These are phyloP conservation scores for Pinctada fucata DNA, from an alignment of 2,888 invertebrate species.

Conservation along the genomic window DNA sequence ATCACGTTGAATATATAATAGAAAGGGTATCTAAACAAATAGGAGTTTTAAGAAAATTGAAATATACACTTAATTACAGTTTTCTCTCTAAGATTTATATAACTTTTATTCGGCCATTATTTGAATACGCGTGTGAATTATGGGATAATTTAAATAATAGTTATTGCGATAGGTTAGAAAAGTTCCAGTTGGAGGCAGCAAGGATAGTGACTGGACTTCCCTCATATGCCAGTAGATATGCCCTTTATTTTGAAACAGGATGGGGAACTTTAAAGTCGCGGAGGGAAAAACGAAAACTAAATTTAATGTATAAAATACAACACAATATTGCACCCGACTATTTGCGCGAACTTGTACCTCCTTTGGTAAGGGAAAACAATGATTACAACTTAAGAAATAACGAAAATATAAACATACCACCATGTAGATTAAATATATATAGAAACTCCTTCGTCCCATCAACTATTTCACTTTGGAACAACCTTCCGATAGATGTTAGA, in stretches of 20 bases:
- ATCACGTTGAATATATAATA: constrained; percentile 13
- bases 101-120: constrained; percentile 7
- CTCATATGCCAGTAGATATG: constrained; percentile 5
- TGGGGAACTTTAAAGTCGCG: background rate
- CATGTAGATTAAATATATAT: background rate
- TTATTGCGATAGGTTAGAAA: constrained; percentile 6
- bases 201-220: constrained; percentile 20
- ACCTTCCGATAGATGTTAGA: background rate
- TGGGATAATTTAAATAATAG: constrained; percentile 12
- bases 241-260: constrained; percentile 19
- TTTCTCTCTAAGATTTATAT: constrained; percentile 12
- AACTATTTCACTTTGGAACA: constrained; percentile 9
- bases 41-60: constrained; percentile 23
- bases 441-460: constrained; percentile 2
- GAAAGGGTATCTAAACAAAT: constrained; percentile 15
- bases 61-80: constrained; percentile 12
- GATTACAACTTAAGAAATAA: constrained; percentile 6
- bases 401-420: background rate
- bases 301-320: background rate
- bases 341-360: background rate
- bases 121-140: constrained; percentile 25
- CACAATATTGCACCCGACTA: background rate
- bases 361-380: background rate
- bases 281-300: background rate
- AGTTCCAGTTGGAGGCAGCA: constrained; percentile 1